Base-by-base conservation (phyloP, 64 coral and sea anemone species). In the Actinia equina region DNA sequence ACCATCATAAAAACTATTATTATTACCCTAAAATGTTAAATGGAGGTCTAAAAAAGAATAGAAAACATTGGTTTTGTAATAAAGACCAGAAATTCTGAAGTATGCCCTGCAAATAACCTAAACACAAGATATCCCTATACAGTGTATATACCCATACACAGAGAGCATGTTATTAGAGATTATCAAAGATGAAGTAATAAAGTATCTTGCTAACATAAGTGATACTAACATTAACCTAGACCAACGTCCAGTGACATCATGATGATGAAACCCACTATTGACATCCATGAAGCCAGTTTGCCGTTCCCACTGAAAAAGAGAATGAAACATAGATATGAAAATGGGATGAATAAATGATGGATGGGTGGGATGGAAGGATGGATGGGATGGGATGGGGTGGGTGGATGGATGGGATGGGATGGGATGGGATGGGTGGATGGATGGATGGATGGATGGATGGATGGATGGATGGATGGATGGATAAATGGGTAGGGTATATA, bases 211-310 rank as follows among this genome's bases (percentile, higher is more conserved):
- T 30, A 30, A 26, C 13, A 74, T 25, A 23, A 23, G 7, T 25
- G 9, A 44, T 81, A 81, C 78, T 52, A 49, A 49, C 42, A 52
- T 81, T 70, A 99, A 41, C 96, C 96, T 44, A 99, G 93, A 63
- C 96, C 96, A 19, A 99, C 96, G 49, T 99, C 96, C 55, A 95
- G 58, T 37, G 96, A 99, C 96, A 99, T 99, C 96, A 99, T 99
- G 16, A 99, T 88, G 52, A 99, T 86, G 86, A 99, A 99, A 44
- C 96, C 96, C 86, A 99, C 52, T 69, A 99, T 93, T 7, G 96
- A 95, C 61, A 80, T 92, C 86, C 96, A 99, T 3, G 96, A 99
- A n/a, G 96, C 96, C 19, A 99, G 78, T 30, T 87, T 93, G 22
- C 96, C 96, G 86, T 99, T 99, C 11, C 96, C 96, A 91, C 96